A percentile compares a stretch with the other conserved stretches of the same genome.
Evolutionary conservation across 2,888 invertebrate species (phyloP).

Genomic region (Protodeltote pygarga): DNA sequence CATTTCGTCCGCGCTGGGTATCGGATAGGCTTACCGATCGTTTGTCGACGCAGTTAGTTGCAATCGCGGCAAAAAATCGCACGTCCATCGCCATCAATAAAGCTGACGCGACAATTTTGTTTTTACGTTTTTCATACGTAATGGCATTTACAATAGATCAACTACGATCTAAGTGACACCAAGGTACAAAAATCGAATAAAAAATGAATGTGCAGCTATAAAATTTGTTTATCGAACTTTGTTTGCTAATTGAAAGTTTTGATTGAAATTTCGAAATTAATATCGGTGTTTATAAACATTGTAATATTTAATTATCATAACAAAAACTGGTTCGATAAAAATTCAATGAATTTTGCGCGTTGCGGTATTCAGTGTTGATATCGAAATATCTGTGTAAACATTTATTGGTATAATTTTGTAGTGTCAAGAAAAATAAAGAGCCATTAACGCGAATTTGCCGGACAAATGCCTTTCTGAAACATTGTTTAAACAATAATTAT

Average conservation of each 20-base stretch:
- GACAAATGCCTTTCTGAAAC: background rate
- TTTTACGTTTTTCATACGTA: conserved; percentile 19
- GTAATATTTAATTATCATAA: too few species aligned
- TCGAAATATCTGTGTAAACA: background rate
- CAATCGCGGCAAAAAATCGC: conserved; percentile 26
- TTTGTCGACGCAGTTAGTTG: conserved; percentile 35
- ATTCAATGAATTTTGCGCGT: background rate
- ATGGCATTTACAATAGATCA: conserved; percentile 35
- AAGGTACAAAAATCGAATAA: too few species aligned
- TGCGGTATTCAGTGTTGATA: background rate
- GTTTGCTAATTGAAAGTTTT: conserved; percentile 25
- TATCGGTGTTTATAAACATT: conserved; percentile 16
- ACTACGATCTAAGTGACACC: too few species aligned
- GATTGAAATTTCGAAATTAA: conserved; percentile 37
- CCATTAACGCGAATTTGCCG: background rate
- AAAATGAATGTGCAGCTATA: too few species aligned
- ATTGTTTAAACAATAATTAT: conserved; percentile 1
- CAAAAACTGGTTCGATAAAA: conserved; percentile 1
- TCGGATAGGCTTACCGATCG: conserved; percentile 22
- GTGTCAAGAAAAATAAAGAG: background rate
- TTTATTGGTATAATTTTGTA: background rate
- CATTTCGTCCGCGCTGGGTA: conserved; percentile 22
- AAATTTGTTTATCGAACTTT: conserved; percentile 3
- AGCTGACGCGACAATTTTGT: conserved; percentile 4
- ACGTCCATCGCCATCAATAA: conserved; percentile 21